Percentiles rank a stretch among this genome's conserved stretches.
These are phyloP conservation scores for Mimachlamys varia DNA, from an alignment of 2,888 invertebrate genomes.

Conservation along the genomic window DNA sequence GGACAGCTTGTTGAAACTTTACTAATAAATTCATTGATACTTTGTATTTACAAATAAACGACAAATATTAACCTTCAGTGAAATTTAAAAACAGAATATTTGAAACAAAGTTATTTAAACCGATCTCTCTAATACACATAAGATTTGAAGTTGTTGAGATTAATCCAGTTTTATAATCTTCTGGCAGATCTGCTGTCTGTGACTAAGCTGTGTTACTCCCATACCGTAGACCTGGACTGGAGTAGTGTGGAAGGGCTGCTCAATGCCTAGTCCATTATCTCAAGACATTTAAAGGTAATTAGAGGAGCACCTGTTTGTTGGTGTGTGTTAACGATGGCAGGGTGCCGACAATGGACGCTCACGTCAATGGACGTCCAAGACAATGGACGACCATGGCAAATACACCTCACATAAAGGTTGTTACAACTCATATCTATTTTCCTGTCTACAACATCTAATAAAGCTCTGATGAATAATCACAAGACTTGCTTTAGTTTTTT, in stretches of 20 bases:
- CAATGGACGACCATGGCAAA: neutral
- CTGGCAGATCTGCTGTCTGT: neutral
- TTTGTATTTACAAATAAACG: too few relatives aligned
- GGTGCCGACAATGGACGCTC: neutral
- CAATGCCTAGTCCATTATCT: neutral
- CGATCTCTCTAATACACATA: too few relatives aligned
- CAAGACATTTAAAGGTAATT: constrained; percentile 23
- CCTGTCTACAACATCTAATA: neutral
- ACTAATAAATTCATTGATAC: too few relatives aligned
- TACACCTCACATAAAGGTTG: neutral
- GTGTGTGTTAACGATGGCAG: neutral
- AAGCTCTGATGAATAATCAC: neutral
- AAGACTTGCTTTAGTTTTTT: neutral
- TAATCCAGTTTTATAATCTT: neutral
- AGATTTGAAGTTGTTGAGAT: too few relatives aligned
- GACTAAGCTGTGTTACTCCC: neutral
- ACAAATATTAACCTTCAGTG: too few relatives aligned
- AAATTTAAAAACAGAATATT: too few relatives aligned
- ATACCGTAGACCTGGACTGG: neutral
- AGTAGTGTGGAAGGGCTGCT: neutral
- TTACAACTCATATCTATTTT: neutral
- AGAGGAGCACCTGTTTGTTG: neutral
- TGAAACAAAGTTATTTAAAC: too few relatives aligned
- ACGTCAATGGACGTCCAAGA: too few relatives aligned
- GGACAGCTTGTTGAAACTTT: too few relatives aligned